Evolutionary conservation across 1,140 invertebrate species (phyloP), one percentile per base, ranked within the genome.

Genomic region (Neodiprion fabricii): DNA sequence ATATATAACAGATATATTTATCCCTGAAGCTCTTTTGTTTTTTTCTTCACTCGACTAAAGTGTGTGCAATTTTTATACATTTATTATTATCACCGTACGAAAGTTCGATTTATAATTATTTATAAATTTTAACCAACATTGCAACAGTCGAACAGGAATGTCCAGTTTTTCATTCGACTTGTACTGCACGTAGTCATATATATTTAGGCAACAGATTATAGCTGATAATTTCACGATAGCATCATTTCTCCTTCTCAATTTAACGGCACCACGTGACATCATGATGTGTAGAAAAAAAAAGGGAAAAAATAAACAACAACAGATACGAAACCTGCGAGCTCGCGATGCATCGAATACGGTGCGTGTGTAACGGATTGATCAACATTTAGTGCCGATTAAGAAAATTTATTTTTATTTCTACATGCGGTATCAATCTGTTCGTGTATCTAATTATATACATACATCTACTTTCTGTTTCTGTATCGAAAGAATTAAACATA

Each of bases 221-320:
- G 53, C 53, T 61, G 53, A 61, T 61, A 61, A 61, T 61, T 61
- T 61, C 53, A 14, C 53, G 53, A 61, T 61, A 61, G n/a, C 53
- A 14, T 61, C 5, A 17, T 14, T 61, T 61, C 4, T 61, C 53
- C 53, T 12, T 14, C 53, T 14, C 53, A 40, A 2, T 40, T 40
- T 40, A 40, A 40, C 28, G 28, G 28, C 28, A 40, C 28, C 28
- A 40, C 28, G 28, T 40, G 28, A 40, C 28, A 40, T 40, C 28
- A 40, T 5, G 28, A 40, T 40, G 28, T 40, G 28, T 40, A 3
- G 5, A 40, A 61, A 61, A 61, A 61, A 61, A 61, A 61, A 61
- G n/a, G n/a, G n/a, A 61, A 61, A 61, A n/a, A 61, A 61, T 61
- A 14, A 61, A 5, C 53, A 17, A 17, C n/a, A 61, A 61, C 11